Conservation (phyloP, 1,140 invertebrate species). For the Brachionus calyciflorus region DNA sequence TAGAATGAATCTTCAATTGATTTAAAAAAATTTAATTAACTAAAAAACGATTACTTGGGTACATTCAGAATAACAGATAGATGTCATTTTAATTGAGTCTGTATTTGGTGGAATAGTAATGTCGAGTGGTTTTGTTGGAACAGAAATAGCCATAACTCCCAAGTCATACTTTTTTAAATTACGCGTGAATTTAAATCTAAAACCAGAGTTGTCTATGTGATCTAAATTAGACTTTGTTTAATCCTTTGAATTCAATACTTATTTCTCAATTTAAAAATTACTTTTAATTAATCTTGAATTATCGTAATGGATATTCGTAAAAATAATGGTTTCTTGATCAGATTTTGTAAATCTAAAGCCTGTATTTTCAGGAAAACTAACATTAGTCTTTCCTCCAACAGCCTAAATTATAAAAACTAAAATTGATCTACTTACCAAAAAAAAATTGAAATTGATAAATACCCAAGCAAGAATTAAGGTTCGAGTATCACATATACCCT, state of each 20-base stretch:
- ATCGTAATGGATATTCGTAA: slow-evolving; percentile 10
- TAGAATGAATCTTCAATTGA: too few species aligned
- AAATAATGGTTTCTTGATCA: not conserved
- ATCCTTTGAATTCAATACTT: too few species aligned
- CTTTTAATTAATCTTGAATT: not conserved
- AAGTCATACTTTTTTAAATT: slow-evolving; percentile 32
- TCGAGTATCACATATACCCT: not conserved
- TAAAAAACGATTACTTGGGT: slow-evolving; percentile 20
- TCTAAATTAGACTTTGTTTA: too few species aligned
- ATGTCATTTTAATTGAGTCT: not conserved
- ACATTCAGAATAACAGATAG: slow-evolving; percentile 17
- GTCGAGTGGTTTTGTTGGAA: not conserved
- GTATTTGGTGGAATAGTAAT: slow-evolving; percentile 27
- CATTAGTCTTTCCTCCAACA: not conserved
- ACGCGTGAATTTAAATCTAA: slow-evolving; percentile 19
- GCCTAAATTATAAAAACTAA: not conserved
- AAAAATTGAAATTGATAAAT: not conserved
- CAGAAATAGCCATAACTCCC: not conserved
- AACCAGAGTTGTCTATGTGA: not conserved
- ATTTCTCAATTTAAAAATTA: not conserved
- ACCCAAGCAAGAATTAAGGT: slow-evolving; percentile 1
- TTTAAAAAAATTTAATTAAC: too few species aligned
- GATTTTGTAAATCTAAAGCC: slow-evolving; percentile 26
- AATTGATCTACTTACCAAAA: not conserved
- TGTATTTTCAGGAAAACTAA: slow-evolving; percentile 22